Base-by-base conservation (phyloP, 2,888 invertebrate species). In the Mythimna impura region DNA sequence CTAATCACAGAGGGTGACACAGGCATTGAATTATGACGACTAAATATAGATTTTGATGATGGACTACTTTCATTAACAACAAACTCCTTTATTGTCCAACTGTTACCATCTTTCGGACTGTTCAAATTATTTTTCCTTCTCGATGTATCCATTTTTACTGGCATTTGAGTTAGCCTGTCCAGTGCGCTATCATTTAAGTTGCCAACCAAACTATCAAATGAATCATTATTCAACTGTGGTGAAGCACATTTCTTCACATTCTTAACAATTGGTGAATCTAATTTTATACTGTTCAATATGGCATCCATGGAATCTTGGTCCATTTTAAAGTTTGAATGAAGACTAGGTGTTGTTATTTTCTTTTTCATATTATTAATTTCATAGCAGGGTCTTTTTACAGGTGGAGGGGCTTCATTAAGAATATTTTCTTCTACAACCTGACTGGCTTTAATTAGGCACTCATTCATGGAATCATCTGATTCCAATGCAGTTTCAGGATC, bases 391-490 rank as follows among this genome's bases (percentile, higher is more conserved):
- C 85, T 89, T 86, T 94, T 94, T 9, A 90, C 84, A 72, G 89
- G 81, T 54, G 86, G 85, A 5, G 88, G 85, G 6, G 88, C 83
- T 69, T 90, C 89, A 66, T 89, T 90, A 17, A 92, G 79, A 52
- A 95, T 88, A 65, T 93, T 93, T 40, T 96, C 96, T 89, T 96
- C 96, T 8, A 95, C 94, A 57, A 94, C 91, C 87, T 96, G 96
- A 86, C 95, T 96, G 14, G 95, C 96, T 89, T 94, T 94, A 34
- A 96, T 86, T 54, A 96, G 89, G 84, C 93, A 95, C 84, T 96
- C 96, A 90, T 96, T 96, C 92, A 96, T 95, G 36, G 96, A 96
- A 86, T 96, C 96, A 81, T 96, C 96, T 12, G 96, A 96, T 86
- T 96, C 96, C 63, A 96, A 84, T 12, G 93, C 95, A 63, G 91